Conservation (phyloP, 2,888 invertebrate species). For the Conomelus anceps region DNA sequence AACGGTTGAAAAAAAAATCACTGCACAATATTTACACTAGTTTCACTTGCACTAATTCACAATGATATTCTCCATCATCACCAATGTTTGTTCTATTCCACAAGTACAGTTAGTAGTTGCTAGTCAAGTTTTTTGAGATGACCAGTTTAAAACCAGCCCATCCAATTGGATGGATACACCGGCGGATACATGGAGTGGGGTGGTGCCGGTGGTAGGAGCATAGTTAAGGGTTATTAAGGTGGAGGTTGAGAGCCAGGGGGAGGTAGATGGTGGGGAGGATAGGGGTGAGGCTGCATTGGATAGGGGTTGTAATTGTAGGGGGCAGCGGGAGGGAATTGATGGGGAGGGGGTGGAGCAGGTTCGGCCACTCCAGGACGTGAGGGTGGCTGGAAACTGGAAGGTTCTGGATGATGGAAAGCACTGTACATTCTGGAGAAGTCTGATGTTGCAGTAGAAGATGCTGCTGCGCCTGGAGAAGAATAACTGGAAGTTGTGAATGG, state of each 20-base stretch:
- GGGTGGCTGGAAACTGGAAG: neutral
- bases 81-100: neutral
- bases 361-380: neutral
- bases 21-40: neutral
- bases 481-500: constrained; percentile 8
- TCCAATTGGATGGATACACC: neutral
- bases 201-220: neutral
- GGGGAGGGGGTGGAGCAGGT: neutral
- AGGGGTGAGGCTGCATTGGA: constrained; percentile 9
- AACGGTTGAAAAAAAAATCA: neutral
- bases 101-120: too few species aligned
- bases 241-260: neutral
- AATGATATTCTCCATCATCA: too few species aligned
- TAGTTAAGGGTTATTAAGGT: neutral
- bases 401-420: constrained; percentile 24
- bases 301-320: constrained; percentile 23
- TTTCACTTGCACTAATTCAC: neutral
- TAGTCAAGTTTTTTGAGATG: neutral
- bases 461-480: too few species aligned
- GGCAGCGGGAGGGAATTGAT: constrained; percentile 6
- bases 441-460: neutral
- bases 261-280: neutral
- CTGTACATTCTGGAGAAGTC: constrained; percentile 24
- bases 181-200: neutral
- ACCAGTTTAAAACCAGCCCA: neutral